phyloP scores from a whole-genome alignment of 2,797 vertebrate genomes.

The Agapornis canus region DNA sequence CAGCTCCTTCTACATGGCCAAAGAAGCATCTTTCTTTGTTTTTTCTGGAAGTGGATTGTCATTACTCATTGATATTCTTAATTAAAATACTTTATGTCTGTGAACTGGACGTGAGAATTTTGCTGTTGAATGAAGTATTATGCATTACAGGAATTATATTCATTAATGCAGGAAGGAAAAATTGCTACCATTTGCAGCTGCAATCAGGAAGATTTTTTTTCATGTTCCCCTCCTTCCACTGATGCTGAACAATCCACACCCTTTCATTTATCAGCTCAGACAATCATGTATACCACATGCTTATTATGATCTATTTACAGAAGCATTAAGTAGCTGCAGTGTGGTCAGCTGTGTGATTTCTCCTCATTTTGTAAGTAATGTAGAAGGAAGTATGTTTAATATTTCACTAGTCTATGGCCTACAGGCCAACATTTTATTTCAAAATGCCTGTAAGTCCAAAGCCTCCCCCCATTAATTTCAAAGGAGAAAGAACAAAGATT shows the following conservation, averaged over 20 bases:
- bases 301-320: constrained; percentile 43
- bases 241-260: constrained; percentile 2
- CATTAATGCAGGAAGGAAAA: constrained; percentile 48
- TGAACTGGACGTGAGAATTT: constrained; percentile 64
- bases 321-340: constrained; percentile 1
- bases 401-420: background rate
- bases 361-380: background rate
- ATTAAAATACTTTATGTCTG: constrained; percentile 63
- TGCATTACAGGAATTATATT: constrained; percentile 50
- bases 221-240: background rate
- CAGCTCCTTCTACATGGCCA: constrained; percentile 22
- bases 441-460: background rate
- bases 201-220: constrained; percentile 23
- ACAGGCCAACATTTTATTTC: background rate
- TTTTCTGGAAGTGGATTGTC: constrained; percentile 50
- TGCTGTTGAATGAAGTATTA: constrained; percentile 59
- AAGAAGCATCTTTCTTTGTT: constrained; percentile 43
- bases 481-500: background rate
- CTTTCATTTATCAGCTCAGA: constrained; percentile 37
- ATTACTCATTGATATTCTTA: constrained; percentile 60
- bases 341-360: constrained; percentile 30
- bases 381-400: background rate
- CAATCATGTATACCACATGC: constrained; percentile 4
- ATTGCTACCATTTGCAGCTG: constrained; percentile 35
- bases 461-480: background rate